Percentiles rank a stretch among this genome's conserved stretches.
phyloP scores from a whole-genome alignment of 2,888 invertebrate genomes.

The Xestia xanthographa region DNA sequence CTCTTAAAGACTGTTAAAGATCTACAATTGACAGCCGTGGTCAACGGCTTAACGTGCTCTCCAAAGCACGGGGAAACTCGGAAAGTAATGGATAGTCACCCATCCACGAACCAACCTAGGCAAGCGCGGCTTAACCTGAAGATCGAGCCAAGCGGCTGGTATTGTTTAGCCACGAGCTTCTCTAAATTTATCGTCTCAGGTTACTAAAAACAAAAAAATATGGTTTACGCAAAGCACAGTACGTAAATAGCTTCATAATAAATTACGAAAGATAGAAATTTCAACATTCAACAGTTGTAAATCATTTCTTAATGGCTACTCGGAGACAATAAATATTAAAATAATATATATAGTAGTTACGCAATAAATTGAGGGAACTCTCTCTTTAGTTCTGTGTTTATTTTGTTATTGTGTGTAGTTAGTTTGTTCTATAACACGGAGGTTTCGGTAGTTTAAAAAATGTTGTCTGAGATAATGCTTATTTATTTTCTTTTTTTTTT shows the following conservation, averaged over 20 bases:
- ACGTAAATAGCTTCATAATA: constrained; percentile 45
- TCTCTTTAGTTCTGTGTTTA: constrained; percentile 52
- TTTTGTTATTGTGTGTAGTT: constrained; percentile 16
- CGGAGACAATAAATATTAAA: constrained; percentile 67
- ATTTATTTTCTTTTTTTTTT: too few relatives aligned
- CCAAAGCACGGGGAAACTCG: too few relatives aligned
- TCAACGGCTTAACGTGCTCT: too few relatives aligned
- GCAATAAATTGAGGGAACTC: constrained; percentile 48
- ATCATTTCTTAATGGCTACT: constrained; percentile 65
- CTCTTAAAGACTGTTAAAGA: too few relatives aligned
- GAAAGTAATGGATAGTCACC: too few relatives aligned
- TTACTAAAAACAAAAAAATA: constrained; percentile 31
- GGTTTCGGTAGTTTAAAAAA: not conserved
- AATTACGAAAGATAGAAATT: constrained; percentile 60
- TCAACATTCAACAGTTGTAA: constrained; percentile 62
- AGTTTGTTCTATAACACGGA: not conserved
- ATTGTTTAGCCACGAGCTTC: too few relatives aligned
- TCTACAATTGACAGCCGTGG: too few relatives aligned
- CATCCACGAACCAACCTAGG: too few relatives aligned
- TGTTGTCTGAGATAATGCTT: not conserved
- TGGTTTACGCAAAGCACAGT: constrained; percentile 38
- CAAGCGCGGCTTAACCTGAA: too few relatives aligned
- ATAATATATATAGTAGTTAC: constrained; percentile 58
- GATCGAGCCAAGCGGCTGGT: too few relatives aligned
- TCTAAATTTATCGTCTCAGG: too few relatives aligned